phyloP scores from a whole-genome alignment of 2,113 vertebrate genomes.

The Chaetodon trifascialis region DNA sequence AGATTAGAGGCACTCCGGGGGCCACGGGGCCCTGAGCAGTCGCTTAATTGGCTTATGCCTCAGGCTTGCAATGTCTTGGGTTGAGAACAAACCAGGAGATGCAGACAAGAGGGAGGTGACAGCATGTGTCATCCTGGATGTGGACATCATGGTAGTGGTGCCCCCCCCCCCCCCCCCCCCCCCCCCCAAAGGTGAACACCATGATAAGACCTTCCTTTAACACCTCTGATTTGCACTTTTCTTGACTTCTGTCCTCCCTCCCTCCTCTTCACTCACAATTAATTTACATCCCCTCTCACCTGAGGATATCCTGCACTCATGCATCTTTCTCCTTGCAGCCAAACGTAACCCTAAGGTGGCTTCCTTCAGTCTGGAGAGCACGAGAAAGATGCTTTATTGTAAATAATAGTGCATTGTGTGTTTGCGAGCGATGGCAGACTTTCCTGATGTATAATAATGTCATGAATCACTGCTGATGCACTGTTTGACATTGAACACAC shows the following conservation, averaged over 20 bases:
- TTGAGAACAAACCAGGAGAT: conserved; percentile 2
- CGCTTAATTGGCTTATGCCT: conserved; percentile 1
- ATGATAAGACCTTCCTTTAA: conserved; percentile 32
- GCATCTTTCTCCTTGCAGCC: background rate
- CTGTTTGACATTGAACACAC: conserved; percentile 52
- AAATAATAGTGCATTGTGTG: conserved; percentile 25
- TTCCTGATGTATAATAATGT: conserved; percentile 50
- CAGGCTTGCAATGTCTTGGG: background rate
- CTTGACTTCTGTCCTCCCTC: background rate
- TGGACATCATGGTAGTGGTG: background rate
- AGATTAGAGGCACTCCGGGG: background rate
- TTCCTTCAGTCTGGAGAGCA: conserved; percentile 39
- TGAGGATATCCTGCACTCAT: conserved; percentile 5
- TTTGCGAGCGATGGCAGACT: conserved; percentile 29
- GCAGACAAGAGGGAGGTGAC: conserved; percentile 3
- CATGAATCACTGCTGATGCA: conserved; percentile 54
- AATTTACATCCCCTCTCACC: conserved; percentile 30
- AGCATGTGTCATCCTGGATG: conserved; percentile 6
- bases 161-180: background rate
- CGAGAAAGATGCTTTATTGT: conserved; percentile 16
- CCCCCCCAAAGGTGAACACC: conserved; percentile 20
- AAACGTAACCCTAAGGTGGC: conserved; percentile 21
- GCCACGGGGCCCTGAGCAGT: background rate
- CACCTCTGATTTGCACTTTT: conserved; percentile 29
- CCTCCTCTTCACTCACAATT: conserved; percentile 20